Evolutionary conservation across 2,797 vertebrate genomes (phyloP), one percentile per base, ranked within the genome.

Genomic region (Heliangelus exortis): DNA sequence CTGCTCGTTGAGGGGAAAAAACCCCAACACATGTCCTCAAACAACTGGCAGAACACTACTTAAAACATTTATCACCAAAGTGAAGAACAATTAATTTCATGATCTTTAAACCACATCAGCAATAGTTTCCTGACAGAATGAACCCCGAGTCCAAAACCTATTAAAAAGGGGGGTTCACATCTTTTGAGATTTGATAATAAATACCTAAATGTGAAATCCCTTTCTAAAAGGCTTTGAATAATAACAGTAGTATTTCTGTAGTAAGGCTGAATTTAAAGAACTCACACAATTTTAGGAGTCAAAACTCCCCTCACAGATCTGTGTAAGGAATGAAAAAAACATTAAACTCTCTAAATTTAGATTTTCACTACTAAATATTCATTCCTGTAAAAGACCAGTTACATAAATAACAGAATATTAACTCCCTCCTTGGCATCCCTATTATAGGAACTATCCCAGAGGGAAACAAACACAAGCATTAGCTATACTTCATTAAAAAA

Each of bases 141-240:
- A 72, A 34, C 59, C 57, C 23, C 21, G 73, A 93, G 48, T 66
- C 66, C 77, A 81, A 89, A 95, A 41, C n/a, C 34, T 55, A 62
- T 90, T 87, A 87, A 79, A 76, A 84, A 63, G 3, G 28, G 28
- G 10, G 45, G 5, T 55, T 84, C 63, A 33, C 67, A 61, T 87
- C 66, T 84, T 65, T 66, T 29, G 75, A 87, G 55, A 48, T 63
- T 57, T n/a, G 9, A 63, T 82, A 92, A 90, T 90, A 92, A 84
- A 81, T 87, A 77, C 48, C 76, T 61, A 33, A 68, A 85, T 50
- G 50, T 63, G 28, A 92, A 96, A 87, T 80, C 75, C 67, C 17
- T 74, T 85, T 93, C 91, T 91, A 89, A 87, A 61, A 80, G 58
- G 68, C 50, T 91, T 90, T 83, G 68, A 57, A 67, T 93, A 87